phyloP scores from a whole-genome alignment of 2,113 vertebrate species.

The Calyptommatus sinebrachiatus region DNA sequence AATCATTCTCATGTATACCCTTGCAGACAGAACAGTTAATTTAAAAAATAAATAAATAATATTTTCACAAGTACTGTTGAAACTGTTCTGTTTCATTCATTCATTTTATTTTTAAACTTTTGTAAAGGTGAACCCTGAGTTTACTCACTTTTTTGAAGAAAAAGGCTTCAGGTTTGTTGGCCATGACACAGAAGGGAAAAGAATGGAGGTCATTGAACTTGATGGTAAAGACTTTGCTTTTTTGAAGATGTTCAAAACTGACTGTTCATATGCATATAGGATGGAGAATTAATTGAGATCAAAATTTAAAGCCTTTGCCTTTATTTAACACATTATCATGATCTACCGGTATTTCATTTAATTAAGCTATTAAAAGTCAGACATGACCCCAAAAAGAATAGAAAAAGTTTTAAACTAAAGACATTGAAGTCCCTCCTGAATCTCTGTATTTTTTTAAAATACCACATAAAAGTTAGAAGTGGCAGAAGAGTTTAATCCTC shows the following conservation, averaged over 20 bases:
- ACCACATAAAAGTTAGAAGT: no score
- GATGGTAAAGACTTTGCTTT: slow-evolving; percentile 65
- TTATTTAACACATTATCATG: no score
- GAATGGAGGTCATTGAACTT: slow-evolving; percentile 80
- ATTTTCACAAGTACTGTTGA: background rate
- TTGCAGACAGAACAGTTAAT: background rate
- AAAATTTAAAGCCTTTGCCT: no score
- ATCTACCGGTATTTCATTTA: no score
- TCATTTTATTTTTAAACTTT: slow-evolving; percentile 26
- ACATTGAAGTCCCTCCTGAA: no score
- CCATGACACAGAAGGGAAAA: slow-evolving; percentile 70
- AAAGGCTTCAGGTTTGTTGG: slow-evolving; percentile 77
- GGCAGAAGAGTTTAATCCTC: no score
- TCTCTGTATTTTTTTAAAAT: no score
- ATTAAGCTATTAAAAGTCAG: no score
- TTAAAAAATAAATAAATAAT: no score
- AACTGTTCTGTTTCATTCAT: background rate
- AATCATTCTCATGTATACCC: background rate
- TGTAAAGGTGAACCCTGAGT: slow-evolving; percentile 74
- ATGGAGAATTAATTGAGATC: background rate
- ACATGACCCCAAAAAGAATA: no score
- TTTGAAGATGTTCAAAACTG: background rate
- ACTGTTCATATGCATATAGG: background rate
- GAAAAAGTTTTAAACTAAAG: no score
- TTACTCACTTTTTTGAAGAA: slow-evolving; percentile 73